A percentile compares a stretch with the other conserved stretches of the same genome.
Evolutionary conservation across 1,140 invertebrate genomes (phyloP).

Genomic region (Aethina tumida): DNA sequence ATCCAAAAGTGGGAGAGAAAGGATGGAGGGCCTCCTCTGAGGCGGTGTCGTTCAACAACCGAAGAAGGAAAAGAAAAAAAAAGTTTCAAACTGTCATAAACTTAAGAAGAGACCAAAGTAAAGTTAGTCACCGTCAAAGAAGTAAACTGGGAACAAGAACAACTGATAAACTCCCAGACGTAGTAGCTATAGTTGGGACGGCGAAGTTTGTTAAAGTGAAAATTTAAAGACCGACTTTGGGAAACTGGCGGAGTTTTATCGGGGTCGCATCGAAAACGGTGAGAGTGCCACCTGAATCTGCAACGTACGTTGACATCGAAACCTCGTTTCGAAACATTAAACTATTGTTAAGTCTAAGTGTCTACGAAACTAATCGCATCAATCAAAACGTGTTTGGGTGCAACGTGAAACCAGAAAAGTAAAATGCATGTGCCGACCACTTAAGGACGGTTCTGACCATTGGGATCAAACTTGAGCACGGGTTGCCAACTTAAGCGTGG

Average conservation of each 20-base stretch:
- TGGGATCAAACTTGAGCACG: too few species aligned
- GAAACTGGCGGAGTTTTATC: background rate
- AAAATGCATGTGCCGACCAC: too few species aligned
- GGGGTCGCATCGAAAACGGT: conserved; percentile 4
- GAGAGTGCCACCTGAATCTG: background rate
- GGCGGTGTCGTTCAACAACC: conserved; percentile 20
- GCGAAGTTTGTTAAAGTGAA: conserved; percentile 16
- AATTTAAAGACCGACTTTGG: conserved; percentile 13
- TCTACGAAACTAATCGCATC: too few species aligned
- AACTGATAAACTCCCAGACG: conserved; percentile 18
- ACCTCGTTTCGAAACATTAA: too few species aligned
- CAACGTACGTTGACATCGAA: too few species aligned
- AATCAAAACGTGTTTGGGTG: too few species aligned
- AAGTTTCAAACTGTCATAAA: conserved; percentile 32
- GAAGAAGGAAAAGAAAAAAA: conserved; percentile 27
- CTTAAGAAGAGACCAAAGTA: too few species aligned
- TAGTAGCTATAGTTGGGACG: conserved; percentile 20
- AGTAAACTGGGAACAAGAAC: conserved; percentile 21
- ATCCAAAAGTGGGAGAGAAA: background rate
- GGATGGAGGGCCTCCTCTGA: conserved; percentile 15
- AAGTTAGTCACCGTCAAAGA: too few species aligned
- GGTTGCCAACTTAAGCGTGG: too few species aligned
- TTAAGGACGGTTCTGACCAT: too few species aligned
- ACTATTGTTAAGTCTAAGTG: too few species aligned
- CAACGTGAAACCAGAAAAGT: too few species aligned